These are phyloP conservation scores for Morus bassanus DNA, from an alignment of 2,797 vertebrate species.

Conservation along the genomic window DNA sequence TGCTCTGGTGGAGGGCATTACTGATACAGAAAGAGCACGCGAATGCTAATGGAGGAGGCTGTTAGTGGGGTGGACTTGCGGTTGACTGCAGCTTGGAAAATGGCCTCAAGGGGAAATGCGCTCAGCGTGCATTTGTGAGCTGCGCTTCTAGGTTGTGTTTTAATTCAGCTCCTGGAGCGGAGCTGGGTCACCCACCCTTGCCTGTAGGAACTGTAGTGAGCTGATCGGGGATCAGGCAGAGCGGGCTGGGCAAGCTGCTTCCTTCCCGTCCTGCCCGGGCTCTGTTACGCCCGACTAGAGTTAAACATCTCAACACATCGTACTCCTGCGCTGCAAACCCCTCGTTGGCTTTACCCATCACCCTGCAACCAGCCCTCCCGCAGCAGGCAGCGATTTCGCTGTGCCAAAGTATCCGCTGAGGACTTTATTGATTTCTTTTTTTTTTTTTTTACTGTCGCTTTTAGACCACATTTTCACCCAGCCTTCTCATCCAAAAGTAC, in stretches of 20 bases:
- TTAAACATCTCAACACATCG: neutral
- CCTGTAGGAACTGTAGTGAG: neutral
- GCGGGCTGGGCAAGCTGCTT: neutral
- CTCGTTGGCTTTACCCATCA: neutral
- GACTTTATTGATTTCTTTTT: neutral
- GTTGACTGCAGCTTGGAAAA: conserved; percentile 29
- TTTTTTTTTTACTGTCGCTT: neutral
- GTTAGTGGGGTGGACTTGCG: neutral
- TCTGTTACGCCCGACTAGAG: neutral
- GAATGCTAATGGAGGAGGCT: conserved; percentile 49
- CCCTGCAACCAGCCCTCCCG: neutral
- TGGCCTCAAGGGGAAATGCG: neutral
- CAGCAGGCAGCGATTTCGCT: neutral
- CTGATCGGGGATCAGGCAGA: fast-evolving
- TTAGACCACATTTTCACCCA: conserved; percentile 8
- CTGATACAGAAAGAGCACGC: neutral
- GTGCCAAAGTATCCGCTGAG: neutral
- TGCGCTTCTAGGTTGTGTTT: neutral
- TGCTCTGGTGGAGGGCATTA: neutral
- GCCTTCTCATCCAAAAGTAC: neutral
- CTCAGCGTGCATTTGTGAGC: neutral
- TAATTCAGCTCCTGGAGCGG: neutral
- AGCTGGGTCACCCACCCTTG: neutral
- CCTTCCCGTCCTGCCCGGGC: neutral
- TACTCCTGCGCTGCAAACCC: fast-evolving